Evolutionary conservation across 2,797 vertebrate species (phyloP).

Genomic region (Danio choprae): DNA sequence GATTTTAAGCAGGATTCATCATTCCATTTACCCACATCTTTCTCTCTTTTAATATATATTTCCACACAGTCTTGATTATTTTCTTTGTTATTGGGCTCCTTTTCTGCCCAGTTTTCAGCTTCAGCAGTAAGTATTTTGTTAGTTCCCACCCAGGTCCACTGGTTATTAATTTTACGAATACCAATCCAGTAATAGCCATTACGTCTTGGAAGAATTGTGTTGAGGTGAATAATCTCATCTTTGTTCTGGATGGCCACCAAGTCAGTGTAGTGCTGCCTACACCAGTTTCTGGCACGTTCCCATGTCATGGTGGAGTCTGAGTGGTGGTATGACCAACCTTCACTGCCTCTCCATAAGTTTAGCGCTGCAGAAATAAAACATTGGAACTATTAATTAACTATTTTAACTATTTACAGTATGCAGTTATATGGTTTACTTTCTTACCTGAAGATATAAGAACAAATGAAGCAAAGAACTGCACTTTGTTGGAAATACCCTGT

Average conservation of each 20-base stretch:
- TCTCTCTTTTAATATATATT: slow-evolving; percentile 76
- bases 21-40: slow-evolving; percentile 77
- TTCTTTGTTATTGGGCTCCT: slow-evolving; percentile 77
- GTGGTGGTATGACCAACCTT: slow-evolving; percentile 79
- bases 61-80: slow-evolving; percentile 81
- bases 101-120: slow-evolving; percentile 78
- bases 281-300: slow-evolving; percentile 70
- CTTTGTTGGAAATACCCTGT: slow-evolving; percentile 57
- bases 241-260: slow-evolving; percentile 86
- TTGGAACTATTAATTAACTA: neutral
- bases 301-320: slow-evolving; percentile 73
- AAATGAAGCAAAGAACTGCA: slow-evolving; percentile 55
- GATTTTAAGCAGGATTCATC: slow-evolving; percentile 71
- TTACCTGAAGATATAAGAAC: slow-evolving; percentile 71
- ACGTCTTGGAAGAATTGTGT: slow-evolving; percentile 63
- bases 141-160: slow-evolving; percentile 85
- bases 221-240: slow-evolving; percentile 77
- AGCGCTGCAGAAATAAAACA: slow-evolving; percentile 67
- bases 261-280: slow-evolving; percentile 72
- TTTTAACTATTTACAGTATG: neutral
- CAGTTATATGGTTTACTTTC: slow-evolving; percentile 32
- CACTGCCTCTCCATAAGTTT: slow-evolving; percentile 64
- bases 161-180: slow-evolving; percentile 76
- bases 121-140: slow-evolving; percentile 75
- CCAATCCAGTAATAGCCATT: slow-evolving; percentile 81